Evolutionary conservation across 2,113 vertebrate genomes (phyloP).

Genomic region (Mus spicilegus): DNA sequence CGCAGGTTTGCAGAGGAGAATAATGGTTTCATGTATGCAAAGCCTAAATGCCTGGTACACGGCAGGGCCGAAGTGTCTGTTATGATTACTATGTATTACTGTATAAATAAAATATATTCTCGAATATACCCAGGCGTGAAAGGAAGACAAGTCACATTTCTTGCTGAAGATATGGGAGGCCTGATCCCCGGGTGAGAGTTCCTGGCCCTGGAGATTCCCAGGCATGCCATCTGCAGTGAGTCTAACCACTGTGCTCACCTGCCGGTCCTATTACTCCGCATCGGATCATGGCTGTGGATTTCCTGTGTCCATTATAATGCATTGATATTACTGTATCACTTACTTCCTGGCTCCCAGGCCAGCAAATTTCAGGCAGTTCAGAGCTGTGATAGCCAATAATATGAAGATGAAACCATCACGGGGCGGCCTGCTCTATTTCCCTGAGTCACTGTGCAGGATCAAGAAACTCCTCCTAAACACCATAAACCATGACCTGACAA

Average conservation of each 20-base stretch:
- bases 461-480: neutral
- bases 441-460: neutral
- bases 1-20: neutral
- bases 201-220: neutral
- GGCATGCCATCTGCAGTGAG: neutral
- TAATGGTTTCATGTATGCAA: neutral
- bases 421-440: neutral
- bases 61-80: neutral
- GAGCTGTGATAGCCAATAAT: neutral
- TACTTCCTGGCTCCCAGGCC: neutral
- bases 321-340: neutral
- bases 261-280: neutral
- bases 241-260: neutral
- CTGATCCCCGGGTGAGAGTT: neutral
- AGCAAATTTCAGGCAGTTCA: neutral
- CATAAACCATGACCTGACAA: neutral
- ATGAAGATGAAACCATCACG: neutral
- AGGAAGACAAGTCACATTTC: neutral
- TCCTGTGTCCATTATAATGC: neutral
- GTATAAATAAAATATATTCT: neutral
- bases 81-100: neutral
- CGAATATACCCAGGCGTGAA: neutral
- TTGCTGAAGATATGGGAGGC: neutral
- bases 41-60: neutral
- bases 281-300: neutral